Conservation (phyloP, 2,113 vertebrate genomes). For the Aptenodytes forsteri region DNA sequence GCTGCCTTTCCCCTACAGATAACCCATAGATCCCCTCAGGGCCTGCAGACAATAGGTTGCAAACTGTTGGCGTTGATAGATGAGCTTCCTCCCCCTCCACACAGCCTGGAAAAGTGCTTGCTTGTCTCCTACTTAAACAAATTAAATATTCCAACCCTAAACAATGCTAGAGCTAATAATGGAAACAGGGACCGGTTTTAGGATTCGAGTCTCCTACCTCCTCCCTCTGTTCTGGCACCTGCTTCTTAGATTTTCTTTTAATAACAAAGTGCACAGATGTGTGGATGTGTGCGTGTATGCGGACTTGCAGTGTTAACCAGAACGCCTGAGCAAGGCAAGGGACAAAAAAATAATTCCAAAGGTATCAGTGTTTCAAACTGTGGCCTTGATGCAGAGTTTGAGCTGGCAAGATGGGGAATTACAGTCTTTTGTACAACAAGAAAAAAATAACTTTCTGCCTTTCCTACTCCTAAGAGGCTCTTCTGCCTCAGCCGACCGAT, state of each 20-base stretch:
- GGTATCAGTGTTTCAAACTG: background rate
- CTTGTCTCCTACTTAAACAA: background rate
- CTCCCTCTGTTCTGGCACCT: background rate
- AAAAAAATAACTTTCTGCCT: background rate
- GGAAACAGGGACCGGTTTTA: background rate
- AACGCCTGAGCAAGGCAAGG: rapidly evolving
- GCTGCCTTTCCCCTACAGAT: background rate
- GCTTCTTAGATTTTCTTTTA: background rate
- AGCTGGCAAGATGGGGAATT: background rate
- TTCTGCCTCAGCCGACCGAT: rapidly evolving
- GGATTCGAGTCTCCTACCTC: background rate
- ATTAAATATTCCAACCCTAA: background rate
- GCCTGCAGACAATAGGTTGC: slow-evolving; percentile 14
- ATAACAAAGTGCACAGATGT: background rate
- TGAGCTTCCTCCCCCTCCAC: background rate
- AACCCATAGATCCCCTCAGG: background rate
- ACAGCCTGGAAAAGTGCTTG: slow-evolving; percentile 18
- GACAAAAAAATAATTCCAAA: background rate
- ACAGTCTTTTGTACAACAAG: background rate
- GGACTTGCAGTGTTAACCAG: background rate
- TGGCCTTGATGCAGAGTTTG: background rate
- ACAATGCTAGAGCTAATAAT: background rate
- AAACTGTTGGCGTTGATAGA: slow-evolving; percentile 13
- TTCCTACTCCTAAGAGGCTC: background rate
- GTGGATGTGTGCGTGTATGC: background rate